These are phyloP conservation scores for Pleuronectes platessa DNA, from an alignment of 2,113 vertebrate genomes.

Conservation along the genomic window DNA sequence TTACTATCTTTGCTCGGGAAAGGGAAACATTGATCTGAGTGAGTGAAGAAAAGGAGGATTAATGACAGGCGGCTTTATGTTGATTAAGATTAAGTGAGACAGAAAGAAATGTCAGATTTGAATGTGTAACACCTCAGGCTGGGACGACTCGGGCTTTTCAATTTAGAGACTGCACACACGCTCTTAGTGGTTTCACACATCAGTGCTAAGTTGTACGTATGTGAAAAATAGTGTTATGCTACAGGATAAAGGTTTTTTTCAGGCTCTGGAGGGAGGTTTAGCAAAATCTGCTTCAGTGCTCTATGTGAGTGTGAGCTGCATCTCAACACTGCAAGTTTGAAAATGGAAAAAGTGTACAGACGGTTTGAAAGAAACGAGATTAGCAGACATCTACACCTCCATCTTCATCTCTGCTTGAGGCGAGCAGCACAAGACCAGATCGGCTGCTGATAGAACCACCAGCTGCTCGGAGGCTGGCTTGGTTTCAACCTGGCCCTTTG, in stretches of 20 bases:
- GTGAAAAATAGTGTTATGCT: no score
- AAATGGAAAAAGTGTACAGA: background rate
- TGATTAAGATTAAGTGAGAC: slow-evolving; percentile 73
- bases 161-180: background rate
- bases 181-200: background rate
- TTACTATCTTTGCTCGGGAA: slow-evolving; percentile 75
- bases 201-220: background rate
- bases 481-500: no score
- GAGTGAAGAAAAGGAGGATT: slow-evolving; percentile 75
- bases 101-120: slow-evolving; percentile 33
- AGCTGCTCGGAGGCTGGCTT: background rate
- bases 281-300: background rate
- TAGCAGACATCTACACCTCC: background rate
- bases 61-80: slow-evolving; percentile 72
- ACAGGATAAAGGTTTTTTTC: no score
- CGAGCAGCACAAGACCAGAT: background rate
- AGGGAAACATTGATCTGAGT: slow-evolving; percentile 81
- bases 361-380: background rate
- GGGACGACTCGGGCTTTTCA: slow-evolving; percentile 32
- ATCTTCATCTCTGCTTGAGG: background rate
- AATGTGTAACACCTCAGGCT: slow-evolving; percentile 31
- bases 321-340: background rate
- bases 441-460: background rate
- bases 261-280: background rate
- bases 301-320: background rate